These are phyloP conservation scores for Spodoptera exigua DNA, from an alignment of 2,888 invertebrate genomes.

Conservation along the genomic window DNA sequence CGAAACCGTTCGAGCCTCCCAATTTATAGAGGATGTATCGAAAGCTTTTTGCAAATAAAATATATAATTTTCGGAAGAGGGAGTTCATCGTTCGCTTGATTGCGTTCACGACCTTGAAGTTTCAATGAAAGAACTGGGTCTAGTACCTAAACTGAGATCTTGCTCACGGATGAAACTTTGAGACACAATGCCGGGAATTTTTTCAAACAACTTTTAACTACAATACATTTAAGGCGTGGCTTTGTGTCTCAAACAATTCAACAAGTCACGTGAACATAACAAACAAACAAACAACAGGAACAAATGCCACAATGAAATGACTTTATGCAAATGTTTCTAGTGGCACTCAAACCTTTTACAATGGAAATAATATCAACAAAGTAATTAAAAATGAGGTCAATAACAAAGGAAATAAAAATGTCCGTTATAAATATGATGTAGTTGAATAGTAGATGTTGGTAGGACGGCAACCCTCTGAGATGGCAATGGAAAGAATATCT, in stretches of 20 bases:
- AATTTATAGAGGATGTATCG: slow-evolving; percentile 76
- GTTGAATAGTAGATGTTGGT: slow-evolving; percentile 39
- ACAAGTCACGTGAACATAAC: slow-evolving; percentile 22
- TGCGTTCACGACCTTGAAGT: slow-evolving; percentile 63
- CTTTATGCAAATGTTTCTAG: slow-evolving; percentile 8
- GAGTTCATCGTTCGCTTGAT: slow-evolving; percentile 70
- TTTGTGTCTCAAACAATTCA: slow-evolving; percentile 15
- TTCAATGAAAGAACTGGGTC: slow-evolving; percentile 44
- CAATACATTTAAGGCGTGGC: slow-evolving; percentile 21
- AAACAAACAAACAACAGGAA: slow-evolving; percentile 14
- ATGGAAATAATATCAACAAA: slow-evolving; percentile 32
- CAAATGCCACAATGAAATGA: slow-evolving; percentile 18
- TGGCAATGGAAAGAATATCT: slow-evolving; percentile 64
- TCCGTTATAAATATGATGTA: slow-evolving; percentile 43
- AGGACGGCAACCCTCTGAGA: slow-evolving; percentile 52
- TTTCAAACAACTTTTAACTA: slow-evolving; percentile 24
- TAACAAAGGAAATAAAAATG: slow-evolving; percentile 53
- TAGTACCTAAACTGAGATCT: slow-evolving; percentile 16
- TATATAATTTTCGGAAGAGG: slow-evolving; percentile 62
- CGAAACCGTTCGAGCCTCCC: slow-evolving; percentile 66
- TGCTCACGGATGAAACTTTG: slow-evolving; percentile 41
- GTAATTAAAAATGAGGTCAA: slow-evolving; percentile 59
- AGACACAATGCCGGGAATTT: slow-evolving; percentile 18
- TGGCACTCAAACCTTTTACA: slow-evolving; percentile 12
- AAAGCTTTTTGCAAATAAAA: slow-evolving; percentile 71